phyloP scores from a whole-genome alignment of 2,888 invertebrate species.

The Philereme vetulata region DNA sequence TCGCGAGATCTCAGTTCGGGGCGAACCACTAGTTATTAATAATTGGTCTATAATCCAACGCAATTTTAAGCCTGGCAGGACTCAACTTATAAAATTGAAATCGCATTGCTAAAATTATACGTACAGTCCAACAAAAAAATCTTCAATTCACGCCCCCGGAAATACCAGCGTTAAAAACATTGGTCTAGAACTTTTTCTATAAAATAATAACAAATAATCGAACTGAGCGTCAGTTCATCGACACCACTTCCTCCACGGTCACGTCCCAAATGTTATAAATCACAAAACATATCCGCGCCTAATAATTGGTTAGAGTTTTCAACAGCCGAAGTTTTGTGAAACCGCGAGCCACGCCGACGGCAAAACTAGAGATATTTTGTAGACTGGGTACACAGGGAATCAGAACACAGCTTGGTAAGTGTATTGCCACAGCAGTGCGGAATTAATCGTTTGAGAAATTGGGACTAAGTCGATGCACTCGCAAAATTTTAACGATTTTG shows the following conservation, averaged over 20 bases:
- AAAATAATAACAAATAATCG: slow-evolving; percentile 15
- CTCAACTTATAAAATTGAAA: no score
- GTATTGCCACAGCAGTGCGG: no score
- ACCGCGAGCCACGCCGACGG: slow-evolving; percentile 54
- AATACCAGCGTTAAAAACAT: background rate
- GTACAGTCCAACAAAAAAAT: no score
- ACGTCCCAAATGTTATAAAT: slow-evolving; percentile 43
- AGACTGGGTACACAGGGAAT: slow-evolving; percentile 8
- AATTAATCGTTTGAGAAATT: no score
- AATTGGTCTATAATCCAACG: no score
- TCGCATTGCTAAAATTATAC: no score
- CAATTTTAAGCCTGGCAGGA: no score
- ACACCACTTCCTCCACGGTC: slow-evolving; percentile 29
- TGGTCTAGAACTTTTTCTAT: slow-evolving; percentile 5
- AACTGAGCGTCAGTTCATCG: slow-evolving; percentile 31
- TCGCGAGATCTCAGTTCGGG: no score
- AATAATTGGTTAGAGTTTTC: slow-evolving; percentile 51
- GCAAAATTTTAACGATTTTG: no score
- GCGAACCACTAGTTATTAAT: no score
- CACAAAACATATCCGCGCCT: slow-evolving; percentile 50
- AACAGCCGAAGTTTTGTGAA: slow-evolving; percentile 49
- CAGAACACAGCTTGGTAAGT: slow-evolving; percentile 3
- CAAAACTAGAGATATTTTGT: slow-evolving; percentile 35
- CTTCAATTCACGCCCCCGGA: background rate
- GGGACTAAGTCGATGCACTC: no score